Percentiles rank a stretch among this genome's conserved stretches.
These are phyloP conservation scores for Stenolophus ochropezus DNA, from an alignment of 2,888 invertebrate species.

Conservation along the genomic window DNA sequence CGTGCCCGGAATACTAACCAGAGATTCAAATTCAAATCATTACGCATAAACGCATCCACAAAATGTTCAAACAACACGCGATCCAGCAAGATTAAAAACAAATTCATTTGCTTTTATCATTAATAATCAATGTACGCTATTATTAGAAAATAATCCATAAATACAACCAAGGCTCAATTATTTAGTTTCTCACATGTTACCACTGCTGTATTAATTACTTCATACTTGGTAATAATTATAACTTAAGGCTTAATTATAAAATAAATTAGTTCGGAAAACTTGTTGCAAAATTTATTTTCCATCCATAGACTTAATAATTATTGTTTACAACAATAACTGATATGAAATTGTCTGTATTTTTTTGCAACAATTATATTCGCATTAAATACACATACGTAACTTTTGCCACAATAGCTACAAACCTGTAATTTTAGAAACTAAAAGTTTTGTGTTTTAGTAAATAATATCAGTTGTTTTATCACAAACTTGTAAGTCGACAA, in stretches of 20 bases:
- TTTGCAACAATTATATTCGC: conserved; percentile 18
- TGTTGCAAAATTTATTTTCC: conserved; percentile 1
- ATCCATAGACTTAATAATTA: not conserved
- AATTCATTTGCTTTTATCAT: not conserved
- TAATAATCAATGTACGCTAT: not conserved
- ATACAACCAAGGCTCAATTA: not conserved
- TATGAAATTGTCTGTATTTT: conserved; percentile 2
- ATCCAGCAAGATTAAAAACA: not conserved
- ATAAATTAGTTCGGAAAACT: conserved; percentile 28
- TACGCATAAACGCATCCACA: not conserved
- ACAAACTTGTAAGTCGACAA: not conserved
- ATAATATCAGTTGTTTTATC: not conserved
- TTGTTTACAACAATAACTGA: conserved; percentile 10
- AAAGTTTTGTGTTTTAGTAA: not conserved
- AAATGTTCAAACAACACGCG: not conserved
- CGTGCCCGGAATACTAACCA: not conserved
- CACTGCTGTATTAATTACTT: conserved; percentile 11
- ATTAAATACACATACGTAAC: not conserved
- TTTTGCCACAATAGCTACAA: not conserved
- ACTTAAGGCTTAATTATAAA: not conserved
- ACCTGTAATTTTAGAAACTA: not conserved
- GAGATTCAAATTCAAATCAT: conserved; percentile 16
- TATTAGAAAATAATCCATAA: conserved; percentile 22
- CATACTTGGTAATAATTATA: conserved; percentile 25
- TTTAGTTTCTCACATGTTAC: conserved; percentile 26